Base-by-base conservation (phyloP, 2,113 vertebrate genomes). In the Onychostruthus taczanowskii region DNA sequence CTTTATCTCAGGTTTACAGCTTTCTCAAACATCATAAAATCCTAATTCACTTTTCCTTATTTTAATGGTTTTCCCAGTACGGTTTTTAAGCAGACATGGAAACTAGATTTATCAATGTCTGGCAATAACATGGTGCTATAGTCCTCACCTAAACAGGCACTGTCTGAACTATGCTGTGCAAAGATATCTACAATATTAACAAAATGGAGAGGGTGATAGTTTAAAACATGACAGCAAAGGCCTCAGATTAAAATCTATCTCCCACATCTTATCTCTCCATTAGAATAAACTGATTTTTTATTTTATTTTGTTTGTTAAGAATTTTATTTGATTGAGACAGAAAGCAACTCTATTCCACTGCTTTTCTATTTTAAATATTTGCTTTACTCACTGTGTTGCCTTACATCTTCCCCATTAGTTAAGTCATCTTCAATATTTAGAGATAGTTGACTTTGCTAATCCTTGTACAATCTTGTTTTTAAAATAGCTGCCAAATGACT, bases 1-100 rank as follows among this genome's bases (percentile, higher is more conserved):
- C 35, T 97, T 95, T 96, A 96, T 94, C 94, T 96, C 69, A 68
- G 31, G 33, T 69, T 93, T 97, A 49, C 94, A 98, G 91, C 87
- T 85, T 94, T 94, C 87, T 94, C 61, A 94, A 78, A 39, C 61
- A 87, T 92, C 90, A 87, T 85, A 89, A 97, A 97, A 90, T 68
- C 46, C 77, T 55, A 49, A 96, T 90, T 89, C 84, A 84, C 37
- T 89, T 96, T 93, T 92, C 64, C 56, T 92, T 64, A 94, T 91
- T 97, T 96, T 95, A 91, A 93, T 75, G 43, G 43, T 72, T 96
- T 90, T 53, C 35, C 52, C 44, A 63, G 68, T 18, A 13, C 43
- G 79, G 84, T 90, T 87, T 96, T 94, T 72, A 92, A 67, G 70
- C 55, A 94, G 58, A 94, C 44, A 63, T 10, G 50, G 56, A 73